Evolutionary conservation across 2,113 vertebrate species (phyloP).

Genomic region (Pteropus alecto): DNA sequence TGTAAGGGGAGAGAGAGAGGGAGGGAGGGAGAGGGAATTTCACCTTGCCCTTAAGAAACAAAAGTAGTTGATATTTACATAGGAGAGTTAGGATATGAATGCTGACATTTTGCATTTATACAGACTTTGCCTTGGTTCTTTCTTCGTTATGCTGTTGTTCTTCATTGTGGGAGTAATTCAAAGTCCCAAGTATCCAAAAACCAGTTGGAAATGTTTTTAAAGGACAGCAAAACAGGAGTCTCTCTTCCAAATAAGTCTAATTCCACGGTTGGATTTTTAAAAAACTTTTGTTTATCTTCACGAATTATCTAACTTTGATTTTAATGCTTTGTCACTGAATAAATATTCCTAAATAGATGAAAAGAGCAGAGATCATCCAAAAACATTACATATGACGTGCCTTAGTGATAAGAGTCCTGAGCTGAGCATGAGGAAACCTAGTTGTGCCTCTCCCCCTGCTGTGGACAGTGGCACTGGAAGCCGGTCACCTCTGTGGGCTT

Average conservation of each 20-base stretch:
- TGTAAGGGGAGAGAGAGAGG: background rate
- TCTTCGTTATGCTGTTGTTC: background rate
- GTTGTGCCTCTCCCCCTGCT: background rate
- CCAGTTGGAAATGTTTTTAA: conserved; percentile 3
- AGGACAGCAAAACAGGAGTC: background rate
- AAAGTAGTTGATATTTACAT: too few species aligned
- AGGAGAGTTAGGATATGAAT: too few species aligned
- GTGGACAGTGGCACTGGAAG: rapidly evolving
- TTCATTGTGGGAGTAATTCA: background rate
- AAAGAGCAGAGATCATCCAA: background rate
- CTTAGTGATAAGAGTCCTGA: background rate
- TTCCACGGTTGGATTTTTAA: background rate
- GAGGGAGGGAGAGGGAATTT: too few species aligned
- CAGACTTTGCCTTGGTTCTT: too few species aligned
- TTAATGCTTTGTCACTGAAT: background rate
- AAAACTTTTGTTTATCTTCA: conserved; percentile 15
- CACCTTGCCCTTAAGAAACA: too few species aligned
- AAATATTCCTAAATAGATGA: conserved; percentile 43
- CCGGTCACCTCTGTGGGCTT: background rate
- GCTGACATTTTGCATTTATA: too few species aligned
- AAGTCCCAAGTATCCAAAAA: background rate
- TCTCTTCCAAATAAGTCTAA: conserved; percentile 41
- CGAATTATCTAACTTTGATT: conserved; percentile 50
- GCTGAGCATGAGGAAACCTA: background rate
- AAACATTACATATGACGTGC: background rate